Percentiles rank a stretch among this genome's conserved stretches.
Evolutionary conservation across 2,113 vertebrate species (phyloP).

Genomic region (Oncorhynchus mykiss): DNA sequence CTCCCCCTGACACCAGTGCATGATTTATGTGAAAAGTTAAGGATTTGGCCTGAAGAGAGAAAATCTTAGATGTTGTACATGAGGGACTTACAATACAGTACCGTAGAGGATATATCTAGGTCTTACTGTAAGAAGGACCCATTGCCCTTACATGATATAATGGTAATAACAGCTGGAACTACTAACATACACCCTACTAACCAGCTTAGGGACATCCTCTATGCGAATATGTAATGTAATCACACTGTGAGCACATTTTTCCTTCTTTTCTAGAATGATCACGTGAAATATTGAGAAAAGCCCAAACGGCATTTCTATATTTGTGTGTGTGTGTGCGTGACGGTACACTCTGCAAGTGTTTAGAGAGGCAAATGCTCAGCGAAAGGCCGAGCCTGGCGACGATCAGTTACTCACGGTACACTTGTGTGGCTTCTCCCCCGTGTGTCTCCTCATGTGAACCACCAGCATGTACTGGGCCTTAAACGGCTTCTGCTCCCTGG

Average conservation of each 20-base stretch:
- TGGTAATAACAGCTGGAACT: no score
- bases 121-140: no score
- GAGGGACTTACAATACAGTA: not conserved
- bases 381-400: not conserved
- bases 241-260: no score
- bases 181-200: no score
- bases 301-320: no score
- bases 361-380: not conserved
- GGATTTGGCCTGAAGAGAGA: not conserved
- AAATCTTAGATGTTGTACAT: not conserved
- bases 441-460: conserved; percentile 97
- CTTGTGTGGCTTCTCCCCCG: conserved; percentile 97
- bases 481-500: conserved; percentile 95
- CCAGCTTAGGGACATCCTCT: no score
- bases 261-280: no score
- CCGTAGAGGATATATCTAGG: no score
- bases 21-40: not conserved
- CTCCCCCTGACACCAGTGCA: not conserved
- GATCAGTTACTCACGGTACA: conserved; percentile 87
- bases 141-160: no score
- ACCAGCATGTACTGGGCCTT: conserved; percentile 99
- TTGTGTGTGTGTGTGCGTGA: no score
- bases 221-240: no score
- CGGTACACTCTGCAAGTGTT: not conserved
- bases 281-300: no score